Base-by-base conservation (phyloP, 2,797 vertebrate genomes). In the Knipowitschia caucasica region DNA sequence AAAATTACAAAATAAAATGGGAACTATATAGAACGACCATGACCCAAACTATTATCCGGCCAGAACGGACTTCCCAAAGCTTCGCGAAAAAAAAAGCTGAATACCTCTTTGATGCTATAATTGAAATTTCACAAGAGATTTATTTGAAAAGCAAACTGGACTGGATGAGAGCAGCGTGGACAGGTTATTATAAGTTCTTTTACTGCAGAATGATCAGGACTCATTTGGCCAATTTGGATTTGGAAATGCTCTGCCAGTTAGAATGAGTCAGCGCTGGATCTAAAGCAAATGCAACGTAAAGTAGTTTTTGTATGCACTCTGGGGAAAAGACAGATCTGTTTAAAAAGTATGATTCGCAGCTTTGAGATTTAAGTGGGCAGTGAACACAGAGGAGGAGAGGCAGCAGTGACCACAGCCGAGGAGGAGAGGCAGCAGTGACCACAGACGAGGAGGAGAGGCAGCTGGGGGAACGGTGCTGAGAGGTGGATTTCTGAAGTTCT, bases 151-250 rank as follows among this genome's bases (percentile, higher is more conserved):
- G 71, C 62, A 73, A 78, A 74, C 36, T 65, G 23, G 7, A 30
- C 31, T 63, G 30, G 12, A 31, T 78, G 71, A 83, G 76, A 82
- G 72, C 40, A 66, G 78, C 57, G 46, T 42, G 4, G 84, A 81
- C 82, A 85, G 77, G 82, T 83, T 83, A 86, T 83, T 86, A n/a
- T n/a, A 81, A 73, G 67, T 80, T 80, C n/a, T n/a, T 66, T 69
- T 49, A 67, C 73, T 74, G 58, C 79, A 80, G 79, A 60, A 26
- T 56, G 76, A 72, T 71, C 76, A 57, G 55, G 59, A 57, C 76
- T 78, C 60, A 69, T 70, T 70, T 77, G 75, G 75, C 62, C 43
- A 63, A 67, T 80, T 69, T 59, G 24, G 55, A n/a, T 64, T 42
- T 53, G 70, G 72, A 81, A 64, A 78, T 62, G 71, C 60, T 69